Base-by-base conservation (phyloP, 2,888 invertebrate genomes). In the Ypsolopha sequella region DNA sequence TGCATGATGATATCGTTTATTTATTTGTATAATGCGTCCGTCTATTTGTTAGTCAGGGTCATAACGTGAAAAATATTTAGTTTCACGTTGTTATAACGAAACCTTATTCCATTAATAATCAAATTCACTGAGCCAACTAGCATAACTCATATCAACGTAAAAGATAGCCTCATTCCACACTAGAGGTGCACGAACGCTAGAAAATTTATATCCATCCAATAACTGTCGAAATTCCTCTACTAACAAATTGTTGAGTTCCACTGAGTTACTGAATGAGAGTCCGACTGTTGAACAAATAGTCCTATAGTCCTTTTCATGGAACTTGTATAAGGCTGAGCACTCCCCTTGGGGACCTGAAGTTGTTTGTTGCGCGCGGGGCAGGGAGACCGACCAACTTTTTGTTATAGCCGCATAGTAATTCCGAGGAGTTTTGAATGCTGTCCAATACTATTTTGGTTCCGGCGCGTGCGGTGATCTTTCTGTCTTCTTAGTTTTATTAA, bases 361-460 rank as follows among this genome's bases (percentile, higher is more conserved):
- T 3, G 24, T 24, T 24, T 24, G 24, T 24, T 24, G 24, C 24
- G 24, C 24, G 24, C 24, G 24, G 24, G 24, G 4, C 24, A 24
- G 24, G 24, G 24, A 24, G 4, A 4, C 24, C 24, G 24, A 24
- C 24, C 24, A 24, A 24, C 24, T 24, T 24, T 24, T 24, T 24
- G 24, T 24, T 24, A 24, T 24, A 4, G 24, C 24, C 24, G 24
- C 24, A 24, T 73, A 77, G 81, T 81, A 79, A 85, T 85, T 84
- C 84, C 82, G 61, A 79, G 77, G 77, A 81, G 81, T 84, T 82
- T 86, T 86, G 86, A 85, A 82, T 85, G 75, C 75, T 73, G 78
- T 85, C 86, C 86, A 86, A 84, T 55, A 73, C 80, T 86, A 86
- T 86, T 86, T 82, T 62, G 66, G 84, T 80, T 76, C 58, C 66